Evolutionary conservation across 2,797 vertebrate species (phyloP).

Genomic region (Danio jaintianensis): DNA sequence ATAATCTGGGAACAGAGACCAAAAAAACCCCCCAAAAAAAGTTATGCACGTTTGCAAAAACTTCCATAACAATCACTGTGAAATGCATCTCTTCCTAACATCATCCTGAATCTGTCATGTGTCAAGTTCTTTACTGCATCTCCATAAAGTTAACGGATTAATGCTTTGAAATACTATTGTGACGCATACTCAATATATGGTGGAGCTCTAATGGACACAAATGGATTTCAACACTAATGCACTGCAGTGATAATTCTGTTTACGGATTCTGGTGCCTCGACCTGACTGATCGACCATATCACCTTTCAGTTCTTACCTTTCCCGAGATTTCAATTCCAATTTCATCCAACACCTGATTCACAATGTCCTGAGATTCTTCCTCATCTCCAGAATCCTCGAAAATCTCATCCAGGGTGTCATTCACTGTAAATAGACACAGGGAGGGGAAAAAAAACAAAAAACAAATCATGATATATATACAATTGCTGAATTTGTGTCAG

Average conservation of each 20-base stretch:
- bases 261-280: neutral
- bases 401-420: constrained; percentile 87
- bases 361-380: constrained; percentile 89
- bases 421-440: constrained; percentile 73
- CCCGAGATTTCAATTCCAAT: constrained; percentile 90
- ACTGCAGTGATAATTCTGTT: neutral
- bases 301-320: constrained; percentile 77
- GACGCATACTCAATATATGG: neutral
- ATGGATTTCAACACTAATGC: constrained; percentile 13
- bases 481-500: no score
- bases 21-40: no score
- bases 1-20: no score
- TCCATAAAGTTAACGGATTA: neutral
- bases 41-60: no score
- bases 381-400: constrained; percentile 89
- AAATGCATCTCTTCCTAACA: no score
- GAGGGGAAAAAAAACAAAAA: no score
- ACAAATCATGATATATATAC: no score
- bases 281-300: neutral
- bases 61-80: no score
- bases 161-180: neutral
- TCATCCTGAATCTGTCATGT: no score
- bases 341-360: constrained; percentile 90
- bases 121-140: neutral
- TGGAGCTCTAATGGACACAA: constrained; percentile 20